Percentiles rank a stretch among this genome's conserved stretches.
Conservation (phyloP, 1,140 invertebrate genomes). For the Eufriesea mexicana region DNA sequence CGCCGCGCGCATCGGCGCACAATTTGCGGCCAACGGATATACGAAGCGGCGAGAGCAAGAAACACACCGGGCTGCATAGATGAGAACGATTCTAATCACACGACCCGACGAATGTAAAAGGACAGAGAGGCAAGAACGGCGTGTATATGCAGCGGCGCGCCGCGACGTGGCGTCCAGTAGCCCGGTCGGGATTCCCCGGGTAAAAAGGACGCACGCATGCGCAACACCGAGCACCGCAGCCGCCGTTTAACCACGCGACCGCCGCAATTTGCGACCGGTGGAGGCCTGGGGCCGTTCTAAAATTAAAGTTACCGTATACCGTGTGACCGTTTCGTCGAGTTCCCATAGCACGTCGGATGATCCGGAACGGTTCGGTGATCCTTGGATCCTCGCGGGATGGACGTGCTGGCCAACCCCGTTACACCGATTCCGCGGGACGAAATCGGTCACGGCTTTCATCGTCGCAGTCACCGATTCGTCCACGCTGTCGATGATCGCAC, state of each 20-base stretch:
- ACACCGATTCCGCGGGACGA: neutral
- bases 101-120: constrained; percentile 15
- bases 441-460: constrained; percentile 7
- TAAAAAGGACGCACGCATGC: constrained; percentile 4
- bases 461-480: neutral
- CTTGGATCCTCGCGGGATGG: neutral
- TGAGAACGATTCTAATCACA: constrained; percentile 38
- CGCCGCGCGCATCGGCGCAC: constrained; percentile 2
- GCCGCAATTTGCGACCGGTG: constrained; percentile 5
- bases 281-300: constrained; percentile 11
- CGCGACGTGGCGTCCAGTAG: neutral
- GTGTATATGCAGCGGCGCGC: no score
- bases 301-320: constrained; percentile 15
- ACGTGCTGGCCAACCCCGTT: neutral
- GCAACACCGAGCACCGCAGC: neutral
- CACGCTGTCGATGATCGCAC: neutral
- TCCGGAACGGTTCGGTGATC: neutral
- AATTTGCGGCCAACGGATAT: constrained; percentile 33
- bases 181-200: neutral
- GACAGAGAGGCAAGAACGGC: constrained; percentile 6
- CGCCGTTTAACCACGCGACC: constrained; percentile 15
- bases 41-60: neutral
- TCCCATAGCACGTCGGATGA: neutral
- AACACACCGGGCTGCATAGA: constrained; percentile 2
- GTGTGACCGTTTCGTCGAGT: neutral